Conservation (phyloP, 2,888 invertebrate species). For the Eilema sororculum region DNA sequence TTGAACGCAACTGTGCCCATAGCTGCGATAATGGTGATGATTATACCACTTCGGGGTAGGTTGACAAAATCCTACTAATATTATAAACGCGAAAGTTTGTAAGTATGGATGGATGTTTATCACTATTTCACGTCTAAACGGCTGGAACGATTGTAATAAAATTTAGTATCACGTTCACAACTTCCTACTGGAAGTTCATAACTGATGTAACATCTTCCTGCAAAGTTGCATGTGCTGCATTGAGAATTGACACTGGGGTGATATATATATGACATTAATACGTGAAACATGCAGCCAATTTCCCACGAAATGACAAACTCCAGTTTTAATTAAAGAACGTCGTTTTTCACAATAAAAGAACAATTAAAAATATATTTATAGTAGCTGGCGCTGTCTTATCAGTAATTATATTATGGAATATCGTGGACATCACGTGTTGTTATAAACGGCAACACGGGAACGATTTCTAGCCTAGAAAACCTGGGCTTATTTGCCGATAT, state of each 20-base stretch:
- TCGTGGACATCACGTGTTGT: no score
- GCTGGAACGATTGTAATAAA: no score
- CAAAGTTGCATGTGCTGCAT: neutral
- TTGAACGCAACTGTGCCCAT: no score
- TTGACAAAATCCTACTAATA: no score
- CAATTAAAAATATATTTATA: slow-evolving; percentile 44
- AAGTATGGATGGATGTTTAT: no score
- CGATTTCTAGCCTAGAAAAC: neutral
- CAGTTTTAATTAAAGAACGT: slow-evolving; percentile 41
- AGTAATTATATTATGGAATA: neutral
- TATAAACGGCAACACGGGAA: neutral
- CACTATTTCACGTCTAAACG: no score
- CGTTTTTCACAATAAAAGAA: slow-evolving; percentile 54
- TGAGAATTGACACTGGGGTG: neutral
- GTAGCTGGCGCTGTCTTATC: slow-evolving; percentile 39
- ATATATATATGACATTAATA: neutral
- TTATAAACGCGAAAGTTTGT: no score
- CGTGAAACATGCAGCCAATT: neutral
- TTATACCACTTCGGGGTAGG: no score
- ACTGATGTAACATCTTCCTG: neutral
- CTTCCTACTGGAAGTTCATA: no score
- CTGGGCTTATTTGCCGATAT: neutral
- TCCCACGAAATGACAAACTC: slow-evolving; percentile 14
- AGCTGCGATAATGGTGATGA: no score
- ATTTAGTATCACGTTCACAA: no score